Conservation (phyloP, 2,888 invertebrate genomes). For the Lasioglossum zephyrum region DNA sequence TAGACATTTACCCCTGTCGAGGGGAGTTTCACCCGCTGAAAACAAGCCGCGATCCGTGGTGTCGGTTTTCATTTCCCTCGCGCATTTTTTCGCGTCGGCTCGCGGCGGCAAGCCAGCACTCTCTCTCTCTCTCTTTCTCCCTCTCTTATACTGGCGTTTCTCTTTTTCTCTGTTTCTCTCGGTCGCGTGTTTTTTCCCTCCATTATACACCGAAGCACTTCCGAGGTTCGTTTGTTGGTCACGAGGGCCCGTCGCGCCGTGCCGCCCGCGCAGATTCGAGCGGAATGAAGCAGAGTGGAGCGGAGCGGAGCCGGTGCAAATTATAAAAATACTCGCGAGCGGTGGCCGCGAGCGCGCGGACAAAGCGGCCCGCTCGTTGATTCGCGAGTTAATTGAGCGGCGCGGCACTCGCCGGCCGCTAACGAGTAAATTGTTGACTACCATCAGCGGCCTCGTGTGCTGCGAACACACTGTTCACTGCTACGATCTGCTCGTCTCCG, state of each 20-base stretch:
- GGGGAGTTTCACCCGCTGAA: constrained; percentile 52
- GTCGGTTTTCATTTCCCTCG: constrained; percentile 70
- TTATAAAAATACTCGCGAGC: constrained; percentile 73
- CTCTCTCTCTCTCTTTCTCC: neutral
- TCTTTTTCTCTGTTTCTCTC: neutral
- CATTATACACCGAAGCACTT: constrained; percentile 64
- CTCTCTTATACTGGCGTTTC: neutral
- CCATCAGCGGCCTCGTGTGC: constrained; percentile 47
- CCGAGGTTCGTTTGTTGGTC: constrained; percentile 66
- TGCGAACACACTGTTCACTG: constrained; percentile 13
- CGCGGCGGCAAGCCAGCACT: neutral
- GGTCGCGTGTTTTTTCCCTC: constrained; percentile 18
- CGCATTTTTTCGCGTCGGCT: constrained; percentile 53
- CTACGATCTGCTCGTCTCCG: constrained; percentile 11
- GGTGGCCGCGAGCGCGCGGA: constrained; percentile 54
- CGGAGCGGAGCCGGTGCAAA: constrained; percentile 60
- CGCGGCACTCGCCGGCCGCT: constrained; percentile 76
- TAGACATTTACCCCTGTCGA: constrained; percentile 63
- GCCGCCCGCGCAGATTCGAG: neutral
- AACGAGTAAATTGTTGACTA: constrained; percentile 82
- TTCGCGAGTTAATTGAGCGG: constrained; percentile 82
- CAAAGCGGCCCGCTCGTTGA: constrained; percentile 75
- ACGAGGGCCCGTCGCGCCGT: constrained; percentile 49
- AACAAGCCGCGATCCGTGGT: constrained; percentile 60
- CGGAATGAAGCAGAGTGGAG: neutral